Conservation (phyloP, 2,797 vertebrate genomes). For the Caiman crocodilus region DNA sequence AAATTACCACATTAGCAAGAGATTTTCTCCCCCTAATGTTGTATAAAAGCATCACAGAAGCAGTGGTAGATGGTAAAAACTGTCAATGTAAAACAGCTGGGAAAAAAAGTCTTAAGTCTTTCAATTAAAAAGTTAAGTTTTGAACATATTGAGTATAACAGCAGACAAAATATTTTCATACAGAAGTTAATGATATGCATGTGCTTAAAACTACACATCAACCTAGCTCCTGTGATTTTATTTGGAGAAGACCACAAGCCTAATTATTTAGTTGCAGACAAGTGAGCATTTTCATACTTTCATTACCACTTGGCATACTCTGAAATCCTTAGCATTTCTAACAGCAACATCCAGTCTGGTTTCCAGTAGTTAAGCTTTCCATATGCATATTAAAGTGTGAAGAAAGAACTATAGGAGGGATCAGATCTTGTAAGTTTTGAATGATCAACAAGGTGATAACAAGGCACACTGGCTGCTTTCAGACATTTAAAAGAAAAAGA, state of each 20-base stretch:
- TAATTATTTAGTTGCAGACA: neutral
- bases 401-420: neutral
- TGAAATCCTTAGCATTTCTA: neutral
- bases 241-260: conserved; percentile 27
- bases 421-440: neutral
- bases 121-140: neutral
- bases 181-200: neutral
- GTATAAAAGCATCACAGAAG: neutral
- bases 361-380: neutral
- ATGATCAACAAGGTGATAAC: neutral
- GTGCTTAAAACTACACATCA: conserved; percentile 19
- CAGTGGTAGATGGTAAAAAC: neutral
- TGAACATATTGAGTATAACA: conserved; percentile 14
- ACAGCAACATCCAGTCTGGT: neutral
- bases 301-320: neutral
- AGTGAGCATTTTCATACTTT: neutral
- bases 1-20: neutral
- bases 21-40: neutral
- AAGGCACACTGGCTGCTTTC: no score
- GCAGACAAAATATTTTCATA: neutral
- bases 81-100: neutral
- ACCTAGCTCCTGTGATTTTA: neutral
- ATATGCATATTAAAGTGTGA: neutral
- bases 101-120: neutral
- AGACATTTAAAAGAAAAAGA: no score